Conservation (phyloP, 2,113 vertebrate species). For the chimpanzee (Pan troglodytes) region DNA sequence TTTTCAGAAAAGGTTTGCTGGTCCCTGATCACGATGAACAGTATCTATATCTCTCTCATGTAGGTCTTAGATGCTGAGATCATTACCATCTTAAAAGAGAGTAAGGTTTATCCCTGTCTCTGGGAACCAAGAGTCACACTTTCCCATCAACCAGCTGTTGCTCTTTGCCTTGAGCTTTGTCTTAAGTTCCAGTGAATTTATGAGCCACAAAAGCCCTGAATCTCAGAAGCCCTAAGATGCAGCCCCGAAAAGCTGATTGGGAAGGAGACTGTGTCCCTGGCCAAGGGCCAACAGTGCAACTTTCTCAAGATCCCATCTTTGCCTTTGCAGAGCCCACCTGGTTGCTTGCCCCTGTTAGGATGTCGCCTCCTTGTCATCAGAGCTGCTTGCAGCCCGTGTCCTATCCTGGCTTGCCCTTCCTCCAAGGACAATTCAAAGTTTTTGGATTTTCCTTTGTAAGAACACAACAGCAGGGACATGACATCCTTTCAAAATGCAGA, state of each 20-base stretch:
- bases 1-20: neutral
- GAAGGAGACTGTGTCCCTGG: neutral
- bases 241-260: neutral
- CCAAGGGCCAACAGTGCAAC: neutral
- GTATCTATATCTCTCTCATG: neutral
- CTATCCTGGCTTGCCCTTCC: neutral
- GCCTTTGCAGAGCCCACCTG: neutral
- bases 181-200: neutral
- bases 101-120: neutral
- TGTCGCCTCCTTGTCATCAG: neutral
- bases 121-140: neutral
- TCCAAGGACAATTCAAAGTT: neutral
- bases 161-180: neutral
- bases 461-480: neutral
- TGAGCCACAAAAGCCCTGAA: neutral
- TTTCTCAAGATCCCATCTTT: neutral
- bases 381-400: neutral
- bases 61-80: neutral
- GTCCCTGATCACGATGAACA: neutral
- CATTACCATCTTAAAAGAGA: neutral
- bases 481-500: neutral
- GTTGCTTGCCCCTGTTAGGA: neutral
- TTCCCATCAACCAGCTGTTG: neutral
- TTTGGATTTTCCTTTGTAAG: neutral
- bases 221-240: neutral